These are phyloP conservation scores for Hyposoter dolosus DNA, from an alignment of 2,888 invertebrate species.

Conservation along the genomic window DNA sequence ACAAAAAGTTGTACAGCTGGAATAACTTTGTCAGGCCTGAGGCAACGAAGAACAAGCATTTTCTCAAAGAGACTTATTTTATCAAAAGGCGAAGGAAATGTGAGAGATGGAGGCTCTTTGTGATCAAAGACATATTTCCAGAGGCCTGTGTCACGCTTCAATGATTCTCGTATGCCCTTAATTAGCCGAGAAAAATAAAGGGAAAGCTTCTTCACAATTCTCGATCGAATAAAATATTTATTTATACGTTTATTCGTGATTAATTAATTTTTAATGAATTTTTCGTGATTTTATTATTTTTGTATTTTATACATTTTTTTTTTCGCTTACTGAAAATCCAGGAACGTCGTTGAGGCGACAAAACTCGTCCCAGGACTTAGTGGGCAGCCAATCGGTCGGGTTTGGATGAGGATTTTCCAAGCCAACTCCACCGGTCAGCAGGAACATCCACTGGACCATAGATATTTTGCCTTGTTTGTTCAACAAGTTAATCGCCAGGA, in stretches of 20 bases:
- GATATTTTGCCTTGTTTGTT: conserved; percentile 88
- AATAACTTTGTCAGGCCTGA: conserved; percentile 95
- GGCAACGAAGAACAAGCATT: conserved; percentile 91
- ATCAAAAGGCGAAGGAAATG: conserved; percentile 91
- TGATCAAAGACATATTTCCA: conserved; percentile 93
- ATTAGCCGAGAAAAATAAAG: conserved; percentile 8
- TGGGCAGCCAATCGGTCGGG: conserved; percentile 90
- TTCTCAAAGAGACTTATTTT: conserved; percentile 90
- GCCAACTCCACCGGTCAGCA: conserved; percentile 95
- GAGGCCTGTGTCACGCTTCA: conserved; percentile 85
- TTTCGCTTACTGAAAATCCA: conserved; percentile 82
- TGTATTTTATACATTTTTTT: neutral
- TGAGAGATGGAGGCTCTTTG: conserved; percentile 90
- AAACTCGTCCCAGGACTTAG: conserved; percentile 92
- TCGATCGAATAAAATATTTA: neutral
- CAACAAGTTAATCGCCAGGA: conserved; percentile 91
- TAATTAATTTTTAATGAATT: neutral
- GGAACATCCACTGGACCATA: conserved; percentile 92
- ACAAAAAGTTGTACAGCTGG: conserved; percentile 92
- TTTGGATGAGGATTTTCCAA: conserved; percentile 91
- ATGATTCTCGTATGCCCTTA: conserved; percentile 89
- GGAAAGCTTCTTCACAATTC: conserved; percentile 3
- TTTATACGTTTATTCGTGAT: neutral
- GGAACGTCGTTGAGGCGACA: conserved; percentile 88
- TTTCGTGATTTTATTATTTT: neutral